Evolutionary conservation across 1,140 invertebrate species (phyloP).

Genomic region (Zaprionus africanus): DNA sequence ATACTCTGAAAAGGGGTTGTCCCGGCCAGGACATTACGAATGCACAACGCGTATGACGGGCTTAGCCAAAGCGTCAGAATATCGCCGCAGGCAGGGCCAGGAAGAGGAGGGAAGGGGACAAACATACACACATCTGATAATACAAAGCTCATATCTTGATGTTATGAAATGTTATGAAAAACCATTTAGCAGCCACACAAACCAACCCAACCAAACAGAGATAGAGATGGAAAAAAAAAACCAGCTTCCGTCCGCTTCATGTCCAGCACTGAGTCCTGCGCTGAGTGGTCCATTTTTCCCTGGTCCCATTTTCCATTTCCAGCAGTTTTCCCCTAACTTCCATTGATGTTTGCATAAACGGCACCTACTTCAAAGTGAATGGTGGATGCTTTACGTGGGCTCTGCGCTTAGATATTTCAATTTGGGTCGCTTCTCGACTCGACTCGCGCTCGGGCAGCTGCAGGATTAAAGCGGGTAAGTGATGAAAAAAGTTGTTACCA

Average conservation of each 20-base stretch:
- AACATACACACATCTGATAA: constrained; percentile 60
- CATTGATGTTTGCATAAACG: constrained; percentile 65
- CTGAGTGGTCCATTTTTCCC: constrained; percentile 7
- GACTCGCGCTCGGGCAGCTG: constrained; percentile 47
- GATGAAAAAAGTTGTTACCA: constrained; percentile 58
- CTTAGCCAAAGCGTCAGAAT: constrained; percentile 3
- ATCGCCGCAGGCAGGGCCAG: constrained; percentile 27
- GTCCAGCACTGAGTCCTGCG: constrained; percentile 8
- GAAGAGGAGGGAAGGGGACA: not conserved
- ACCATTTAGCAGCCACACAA: constrained; percentile 45
- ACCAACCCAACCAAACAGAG: constrained; percentile 4
- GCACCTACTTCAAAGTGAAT: constrained; percentile 73
- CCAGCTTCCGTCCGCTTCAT: constrained; percentile 54
- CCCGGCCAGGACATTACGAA: constrained; percentile 42
- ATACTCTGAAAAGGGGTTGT: constrained; percentile 47
- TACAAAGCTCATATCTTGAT: constrained; percentile 81
- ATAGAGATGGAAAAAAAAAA: not conserved
- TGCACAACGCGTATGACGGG: constrained; percentile 51
- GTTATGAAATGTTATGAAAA: constrained; percentile 65
- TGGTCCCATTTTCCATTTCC: constrained; percentile 3
- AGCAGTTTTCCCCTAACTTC: constrained; percentile 21
- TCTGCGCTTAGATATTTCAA: constrained; percentile 20
- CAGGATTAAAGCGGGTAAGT: constrained; percentile 62
- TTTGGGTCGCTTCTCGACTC: constrained; percentile 15
- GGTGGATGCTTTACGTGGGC: constrained; percentile 30